Evolutionary conservation across 2,888 invertebrate species (phyloP), one percentile per base, ranked within the genome.

Genomic region (Argyra leucocephala): DNA sequence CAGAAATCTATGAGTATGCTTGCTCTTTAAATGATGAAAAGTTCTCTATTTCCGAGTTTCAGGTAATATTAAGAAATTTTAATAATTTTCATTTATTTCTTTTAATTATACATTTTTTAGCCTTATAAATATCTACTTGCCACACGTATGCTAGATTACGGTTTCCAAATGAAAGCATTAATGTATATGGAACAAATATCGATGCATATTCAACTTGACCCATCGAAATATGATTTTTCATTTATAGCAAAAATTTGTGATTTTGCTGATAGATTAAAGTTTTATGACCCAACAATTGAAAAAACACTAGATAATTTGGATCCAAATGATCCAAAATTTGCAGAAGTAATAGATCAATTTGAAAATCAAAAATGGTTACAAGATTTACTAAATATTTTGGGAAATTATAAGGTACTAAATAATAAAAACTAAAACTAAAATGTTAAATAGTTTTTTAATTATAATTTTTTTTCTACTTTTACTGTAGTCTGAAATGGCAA

Each of bases 1-100:
- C 96, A 0, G 96, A 96, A 81, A 88, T 96, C 67, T 96, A 94
- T 78, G 96, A 96, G 80, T 97, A 94, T 78, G 96, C 95, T 5
- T 84, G 90, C 69, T 87, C 89, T 67, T 83, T 96, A 63, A 89
- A 87, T 70, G 89, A 88, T 74, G 84, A 86, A 23, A 83, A 85
- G 64, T 91, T 88, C 76, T 83, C 85, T 61, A 83, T 95, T 66
- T 82, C 86, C 0, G 88, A 90, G 73, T 84, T 92, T 73, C 90
- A 89, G 84, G 89, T 89, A 73, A 63, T 62, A 24, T 57, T 23
- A 48, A 64, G 18, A 22, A 24, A 12, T 48, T 3, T 37, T 63
- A 59, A 10, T 62, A 58, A 62, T 57, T 15, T 62, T 57, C 36
- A 57, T 36, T 31, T 24, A 63, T 59, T 10, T 63, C 62, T 21